phyloP scores from a whole-genome alignment of 1,140 invertebrate species.

The Zelostemma sp. region DNA sequence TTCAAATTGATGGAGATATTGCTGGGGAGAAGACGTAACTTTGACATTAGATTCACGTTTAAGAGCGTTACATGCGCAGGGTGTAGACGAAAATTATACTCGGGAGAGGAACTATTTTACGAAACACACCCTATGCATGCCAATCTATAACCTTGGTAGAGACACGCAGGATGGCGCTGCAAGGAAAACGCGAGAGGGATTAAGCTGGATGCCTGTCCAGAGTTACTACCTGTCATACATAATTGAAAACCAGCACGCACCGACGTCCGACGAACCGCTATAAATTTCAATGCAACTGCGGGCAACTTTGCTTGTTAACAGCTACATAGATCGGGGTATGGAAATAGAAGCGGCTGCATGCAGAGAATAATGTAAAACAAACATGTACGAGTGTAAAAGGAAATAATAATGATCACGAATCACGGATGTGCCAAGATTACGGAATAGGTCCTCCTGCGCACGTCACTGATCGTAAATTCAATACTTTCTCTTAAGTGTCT shows the following conservation, averaged over 20 bases:
- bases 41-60: neutral
- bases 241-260: constrained; percentile 54
- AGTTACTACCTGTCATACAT: constrained; percentile 53
- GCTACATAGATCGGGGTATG: constrained; percentile 23
- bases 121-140: constrained; percentile 14
- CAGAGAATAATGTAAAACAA: constrained; percentile 24
- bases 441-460: too few species aligned
- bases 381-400: constrained; percentile 20
- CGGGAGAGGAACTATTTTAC: constrained; percentile 3
- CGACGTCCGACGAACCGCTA: constrained; percentile 45
- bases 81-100: neutral
- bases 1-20: too few species aligned
- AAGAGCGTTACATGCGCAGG: neutral
- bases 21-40: neutral
- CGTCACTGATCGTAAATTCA: too few species aligned
- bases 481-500: too few species aligned
- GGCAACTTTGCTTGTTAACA: constrained; percentile 44
- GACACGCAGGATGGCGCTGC: constrained; percentile 6
- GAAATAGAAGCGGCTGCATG: constrained; percentile 24
- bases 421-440: neutral
- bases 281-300: constrained; percentile 51
- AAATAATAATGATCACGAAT: constrained; percentile 24
- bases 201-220: constrained; percentile 37
- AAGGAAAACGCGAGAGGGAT: constrained; percentile 14
- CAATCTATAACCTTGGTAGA: constrained; percentile 17